Base-by-base conservation (phyloP, 2,113 vertebrate genomes). In the Psephotus haematonotus region DNA sequence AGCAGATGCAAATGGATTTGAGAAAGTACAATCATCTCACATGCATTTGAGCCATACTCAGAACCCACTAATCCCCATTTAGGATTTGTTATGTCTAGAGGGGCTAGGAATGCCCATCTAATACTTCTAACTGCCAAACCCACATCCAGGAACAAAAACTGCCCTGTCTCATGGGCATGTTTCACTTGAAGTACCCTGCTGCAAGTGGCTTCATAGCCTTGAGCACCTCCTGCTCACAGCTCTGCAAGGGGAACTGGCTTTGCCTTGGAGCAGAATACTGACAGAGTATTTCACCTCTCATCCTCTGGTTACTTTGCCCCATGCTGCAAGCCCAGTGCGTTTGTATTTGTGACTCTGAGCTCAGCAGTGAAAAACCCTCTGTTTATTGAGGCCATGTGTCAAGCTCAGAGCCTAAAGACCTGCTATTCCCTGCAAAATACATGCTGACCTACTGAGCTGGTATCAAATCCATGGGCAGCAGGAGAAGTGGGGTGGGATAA, bases 251-350 rank as follows among this genome's bases (percentile, higher is more conserved):
- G 14, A 24, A 22, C 43, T 24, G 63, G 7, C 15, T 90, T 78
- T 64, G 19, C 13, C 28, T 46, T 53, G 29, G 41, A 41, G 31
- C 37, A 49, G 46, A 75, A 24, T 24, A 49, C 69, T 7, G 10
- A 25, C 33, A 41, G 28, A 0, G 0, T 22, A 13, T 65, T 65
- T 62, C 46, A 49, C 24, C 7, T 35, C 25, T 37, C 20, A 10
- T 24, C 13, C 49, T 20, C 55, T 0, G 0, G 17, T 53, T 67
- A 49, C 33, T 65, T 53, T 39, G 43, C 8, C 29, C 50, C 59
- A 79, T 1, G 8, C 37, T 83, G 43, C 55, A 74, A 55, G 18
- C 22, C 44, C 1, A 0, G 22, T 8, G 29, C 79, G 28, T 28
- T 75, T 86, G 59, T 7, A 37, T 19, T 44, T 3, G 35, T n/a